Conservation (phyloP, 2,797 vertebrate genomes). For the Merluccius polli region DNA sequence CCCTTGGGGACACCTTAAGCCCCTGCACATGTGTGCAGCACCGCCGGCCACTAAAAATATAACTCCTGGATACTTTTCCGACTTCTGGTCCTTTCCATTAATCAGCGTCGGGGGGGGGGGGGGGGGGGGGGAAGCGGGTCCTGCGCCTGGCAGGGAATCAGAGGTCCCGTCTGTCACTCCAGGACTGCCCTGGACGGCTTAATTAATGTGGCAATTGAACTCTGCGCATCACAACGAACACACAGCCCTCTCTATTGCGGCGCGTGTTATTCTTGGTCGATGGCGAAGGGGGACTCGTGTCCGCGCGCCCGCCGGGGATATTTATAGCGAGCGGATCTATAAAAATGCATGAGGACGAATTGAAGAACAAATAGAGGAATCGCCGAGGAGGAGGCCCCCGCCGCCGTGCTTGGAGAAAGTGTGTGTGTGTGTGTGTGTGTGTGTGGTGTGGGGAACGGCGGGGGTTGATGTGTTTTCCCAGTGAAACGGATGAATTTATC, state of each 20-base stretch:
- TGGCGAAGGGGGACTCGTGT: slow-evolving; percentile 47
- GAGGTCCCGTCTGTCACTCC: slow-evolving; percentile 69
- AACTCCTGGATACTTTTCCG: slow-evolving; percentile 66
- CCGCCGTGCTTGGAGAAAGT: too few species aligned
- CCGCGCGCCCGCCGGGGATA: slow-evolving; percentile 61
- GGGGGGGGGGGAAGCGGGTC: too few species aligned
- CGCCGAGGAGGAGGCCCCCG: too few species aligned
- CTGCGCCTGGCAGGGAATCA: slow-evolving; percentile 68
- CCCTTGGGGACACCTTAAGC: slow-evolving; percentile 56
- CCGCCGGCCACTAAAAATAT: slow-evolving; percentile 63
- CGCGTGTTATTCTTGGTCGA: slow-evolving; percentile 75
- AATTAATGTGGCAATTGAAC: slow-evolving; percentile 78
- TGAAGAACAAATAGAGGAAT: slow-evolving; percentile 73
- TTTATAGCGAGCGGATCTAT: slow-evolving; percentile 75
- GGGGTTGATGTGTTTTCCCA: slow-evolving; percentile 65
- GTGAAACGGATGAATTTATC: slow-evolving; percentile 65
- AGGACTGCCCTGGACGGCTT: slow-evolving; percentile 60
- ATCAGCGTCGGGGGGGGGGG: slow-evolving; percentile 67
- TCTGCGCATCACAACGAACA: slow-evolving; percentile 73
- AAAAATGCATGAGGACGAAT: slow-evolving; percentile 75
- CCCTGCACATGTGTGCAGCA: slow-evolving; percentile 67
- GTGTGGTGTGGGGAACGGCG: not conserved
- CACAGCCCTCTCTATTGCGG: slow-evolving; percentile 67
- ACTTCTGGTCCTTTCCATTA: slow-evolving; percentile 65
- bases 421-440: slow-evolving; percentile 61